phyloP scores from a whole-genome alignment of 2,113 vertebrate genomes.

The Muscicapa adusta region DNA sequence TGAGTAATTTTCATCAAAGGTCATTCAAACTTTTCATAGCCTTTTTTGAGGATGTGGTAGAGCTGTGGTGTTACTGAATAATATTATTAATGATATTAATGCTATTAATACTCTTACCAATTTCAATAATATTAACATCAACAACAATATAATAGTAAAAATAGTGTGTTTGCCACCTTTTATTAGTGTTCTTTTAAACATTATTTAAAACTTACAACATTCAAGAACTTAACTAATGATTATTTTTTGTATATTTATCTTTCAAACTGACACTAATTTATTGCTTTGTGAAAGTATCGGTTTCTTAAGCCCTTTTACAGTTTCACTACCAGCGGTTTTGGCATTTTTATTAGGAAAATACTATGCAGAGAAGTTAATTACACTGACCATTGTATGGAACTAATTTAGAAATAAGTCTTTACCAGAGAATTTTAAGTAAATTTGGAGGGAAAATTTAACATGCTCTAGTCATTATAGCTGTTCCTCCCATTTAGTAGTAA shows the following conservation, averaged over 20 bases:
- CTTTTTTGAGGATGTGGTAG: not conserved
- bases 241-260: not conserved
- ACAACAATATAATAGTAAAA: not conserved
- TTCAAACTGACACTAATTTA: not conserved
- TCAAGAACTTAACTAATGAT: not conserved
- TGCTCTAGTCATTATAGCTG: not conserved
- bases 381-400: not conserved
- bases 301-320: not conserved
- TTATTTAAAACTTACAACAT: not conserved
- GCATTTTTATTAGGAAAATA: not conserved
- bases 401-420: not conserved
- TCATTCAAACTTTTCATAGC: not conserved
- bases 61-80: not conserved
- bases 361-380: not conserved
- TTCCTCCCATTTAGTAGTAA: not conserved
- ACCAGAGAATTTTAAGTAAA: not conserved
- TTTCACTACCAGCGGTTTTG: not conserved
- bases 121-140: not conserved
- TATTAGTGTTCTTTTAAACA: not conserved
- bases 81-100: not conserved
- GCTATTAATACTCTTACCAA: not conserved
- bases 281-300: not conserved
- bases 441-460: not conserved
- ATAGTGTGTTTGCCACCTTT: not conserved
- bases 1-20: conserved; percentile 34